Percentiles rank a stretch among this genome's conserved stretches.
Conservation (phyloP, 2,113 vertebrate species). For the Corythoichthys haematopterus region DNA sequence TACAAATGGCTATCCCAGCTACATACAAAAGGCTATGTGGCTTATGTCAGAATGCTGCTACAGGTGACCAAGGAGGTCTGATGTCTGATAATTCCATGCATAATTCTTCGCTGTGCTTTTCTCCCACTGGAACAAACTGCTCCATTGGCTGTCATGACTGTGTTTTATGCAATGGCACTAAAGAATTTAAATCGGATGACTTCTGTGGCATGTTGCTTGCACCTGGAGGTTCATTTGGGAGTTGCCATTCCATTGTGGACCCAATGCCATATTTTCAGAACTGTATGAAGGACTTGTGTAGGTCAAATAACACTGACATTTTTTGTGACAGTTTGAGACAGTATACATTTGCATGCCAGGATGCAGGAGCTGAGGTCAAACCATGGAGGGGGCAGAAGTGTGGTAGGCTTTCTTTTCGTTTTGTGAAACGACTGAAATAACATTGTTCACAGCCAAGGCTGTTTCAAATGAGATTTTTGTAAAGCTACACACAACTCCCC, state of each 20-base stretch:
- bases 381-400: slow-evolving; percentile 43
- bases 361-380: slow-evolving; percentile 23
- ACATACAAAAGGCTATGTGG: slow-evolving; percentile 28
- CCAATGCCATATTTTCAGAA: slow-evolving; percentile 35
- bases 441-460: slow-evolving; percentile 16
- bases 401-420: slow-evolving; percentile 37
- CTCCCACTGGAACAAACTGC: slow-evolving; percentile 11
- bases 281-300: slow-evolving; percentile 49
- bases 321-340: slow-evolving; percentile 39
- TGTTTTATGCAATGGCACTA: slow-evolving; percentile 21
- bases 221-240: slow-evolving; percentile 36
- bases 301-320: slow-evolving; percentile 22
- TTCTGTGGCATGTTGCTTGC: slow-evolving; percentile 37
- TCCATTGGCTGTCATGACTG: slow-evolving; percentile 24
- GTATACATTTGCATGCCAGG: slow-evolving; percentile 43
- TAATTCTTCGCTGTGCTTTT: slow-evolving; percentile 19
- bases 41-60: slow-evolving; percentile 25
- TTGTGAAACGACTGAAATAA: slow-evolving; percentile 19
- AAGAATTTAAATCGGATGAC: slow-evolving; percentile 26
- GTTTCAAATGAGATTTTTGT: neutral
- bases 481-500: neutral
- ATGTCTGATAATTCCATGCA: neutral
- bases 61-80: slow-evolving; percentile 28
- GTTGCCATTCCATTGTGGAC: slow-evolving; percentile 34
- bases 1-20: slow-evolving; percentile 15